Percentiles rank a stretch among this genome's conserved stretches.
These are phyloP conservation scores for Heliconius congener DNA, from an alignment of 1,140 invertebrate genomes.

Conservation along the genomic window DNA sequence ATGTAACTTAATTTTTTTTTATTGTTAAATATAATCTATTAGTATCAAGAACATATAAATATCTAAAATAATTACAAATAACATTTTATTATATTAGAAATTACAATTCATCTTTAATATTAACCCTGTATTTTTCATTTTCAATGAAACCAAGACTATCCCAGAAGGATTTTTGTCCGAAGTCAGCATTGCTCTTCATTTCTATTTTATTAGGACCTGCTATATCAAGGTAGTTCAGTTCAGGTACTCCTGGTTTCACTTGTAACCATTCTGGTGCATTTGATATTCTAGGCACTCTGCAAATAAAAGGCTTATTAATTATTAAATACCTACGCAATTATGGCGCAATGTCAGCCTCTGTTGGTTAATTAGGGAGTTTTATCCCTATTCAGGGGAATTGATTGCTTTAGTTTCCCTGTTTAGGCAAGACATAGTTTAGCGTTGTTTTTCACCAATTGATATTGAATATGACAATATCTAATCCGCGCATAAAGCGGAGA, in stretches of 20 bases:
- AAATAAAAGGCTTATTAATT: slow-evolving; percentile 21
- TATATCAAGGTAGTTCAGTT: slow-evolving; percentile 82
- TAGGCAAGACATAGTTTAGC: too few relatives aligned
- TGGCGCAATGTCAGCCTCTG: too few relatives aligned
- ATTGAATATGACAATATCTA: too few relatives aligned
- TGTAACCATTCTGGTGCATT: slow-evolving; percentile 53
- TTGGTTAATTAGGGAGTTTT: too few relatives aligned
- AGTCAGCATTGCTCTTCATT: slow-evolving; percentile 75
- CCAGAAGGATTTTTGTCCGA: slow-evolving; percentile 82
- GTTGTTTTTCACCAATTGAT: too few relatives aligned
- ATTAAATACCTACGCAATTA: too few relatives aligned
- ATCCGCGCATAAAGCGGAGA: too few relatives aligned
- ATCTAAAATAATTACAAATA: not conserved
- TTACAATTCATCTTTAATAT: slow-evolving; percentile 72
- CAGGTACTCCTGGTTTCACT: slow-evolving; percentile 55
- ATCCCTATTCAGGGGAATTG: too few relatives aligned
- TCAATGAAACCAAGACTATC: slow-evolving; percentile 81
- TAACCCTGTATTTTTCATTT: slow-evolving; percentile 68
- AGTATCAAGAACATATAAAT: not conserved
- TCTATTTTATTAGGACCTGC: slow-evolving; percentile 64
- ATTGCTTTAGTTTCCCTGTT: too few relatives aligned
- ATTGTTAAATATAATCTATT: not conserved
- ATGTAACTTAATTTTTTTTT: not conserved
- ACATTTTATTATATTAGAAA: not conserved
- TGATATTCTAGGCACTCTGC: slow-evolving; percentile 54